Evolutionary conservation across 2,113 vertebrate genomes (phyloP).

Genomic region (Ranitomeya imitator): DNA sequence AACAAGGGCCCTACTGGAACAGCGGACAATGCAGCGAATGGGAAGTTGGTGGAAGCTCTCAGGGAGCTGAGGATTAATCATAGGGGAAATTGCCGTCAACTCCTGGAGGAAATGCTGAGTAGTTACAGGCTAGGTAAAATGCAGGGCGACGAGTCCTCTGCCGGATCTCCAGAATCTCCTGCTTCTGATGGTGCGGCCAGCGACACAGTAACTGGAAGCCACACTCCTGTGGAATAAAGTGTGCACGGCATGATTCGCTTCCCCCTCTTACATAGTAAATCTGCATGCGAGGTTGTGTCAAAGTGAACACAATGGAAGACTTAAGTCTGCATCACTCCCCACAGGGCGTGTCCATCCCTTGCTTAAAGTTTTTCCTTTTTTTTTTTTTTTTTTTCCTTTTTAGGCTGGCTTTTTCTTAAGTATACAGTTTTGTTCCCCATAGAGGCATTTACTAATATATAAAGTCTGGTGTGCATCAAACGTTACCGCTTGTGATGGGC

Average conservation of each 20-base stretch:
- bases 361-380: background rate
- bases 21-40: conserved; percentile 80
- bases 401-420: background rate
- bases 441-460: background rate
- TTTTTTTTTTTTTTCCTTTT: no score
- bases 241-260: conserved; percentile 15
- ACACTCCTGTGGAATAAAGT: conserved; percentile 63
- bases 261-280: background rate
- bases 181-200: conserved; percentile 61
- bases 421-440: background rate
- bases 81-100: conserved; percentile 94
- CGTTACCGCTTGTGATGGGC: no score
- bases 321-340: background rate
- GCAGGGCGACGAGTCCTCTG: conserved; percentile 72
- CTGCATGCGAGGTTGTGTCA: background rate
- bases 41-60: conserved; percentile 93
- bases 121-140: conserved; percentile 83
- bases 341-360: background rate
- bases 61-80: conserved; percentile 97
- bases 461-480: background rate
- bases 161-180: conserved; percentile 67
- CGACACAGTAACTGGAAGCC: conserved; percentile 64
- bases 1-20: conserved; percentile 80
- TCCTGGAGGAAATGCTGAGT: conserved; percentile 93
- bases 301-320: background rate